Evolutionary conservation across 2,797 vertebrate genomes (phyloP), one percentile per base, ranked within the genome.

Genomic region (Diplodus puntazzo): DNA sequence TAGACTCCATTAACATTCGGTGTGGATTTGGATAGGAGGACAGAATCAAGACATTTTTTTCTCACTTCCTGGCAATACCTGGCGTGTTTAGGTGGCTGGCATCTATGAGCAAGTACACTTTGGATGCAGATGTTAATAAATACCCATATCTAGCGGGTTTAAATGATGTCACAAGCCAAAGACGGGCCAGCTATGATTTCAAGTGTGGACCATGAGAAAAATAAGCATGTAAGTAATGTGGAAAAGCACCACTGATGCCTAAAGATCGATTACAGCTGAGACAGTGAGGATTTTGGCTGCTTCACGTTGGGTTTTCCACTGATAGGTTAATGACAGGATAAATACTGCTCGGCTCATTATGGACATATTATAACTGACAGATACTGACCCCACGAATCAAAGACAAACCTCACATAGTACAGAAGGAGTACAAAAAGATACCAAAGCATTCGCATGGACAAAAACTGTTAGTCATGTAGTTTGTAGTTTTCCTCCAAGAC

Each of bases 341-440:
- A 73, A 78, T 65, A 65, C 52, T 55, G 30, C 64, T 3, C 2
- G 49, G 27, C 21, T 75, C 45, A 63, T 82, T 53, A 75, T 61
- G 49, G 43, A 70, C 7, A 1, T 17, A 65, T 57, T 66, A 75
- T 77, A 69, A 70, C 3, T 14, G 43, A 52, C 64, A 65, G 59
- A 79, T 70, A 62, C 62, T 77, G 72, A 85, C 68, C 68, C n/a
- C 23, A 75, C 66, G 75, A 68, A 75, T 85, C 74, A 80, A 46
- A 39, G 11, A 55, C 11, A 62, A 39, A 64, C 60, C 45, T 70
- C 43, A n/a, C 55, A 52, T 39, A 11, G 39, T 11, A 11, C 11
- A 12, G 52, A 75, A 20, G 5, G 13, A 46, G 12, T 39, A 18
- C 48, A 55, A 17, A 65, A 20, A 65, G n/a, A 25, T n/a, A 63